Evolutionary conservation across 2,888 invertebrate genomes (phyloP).

Genomic region (Lymantria dispar): DNA sequence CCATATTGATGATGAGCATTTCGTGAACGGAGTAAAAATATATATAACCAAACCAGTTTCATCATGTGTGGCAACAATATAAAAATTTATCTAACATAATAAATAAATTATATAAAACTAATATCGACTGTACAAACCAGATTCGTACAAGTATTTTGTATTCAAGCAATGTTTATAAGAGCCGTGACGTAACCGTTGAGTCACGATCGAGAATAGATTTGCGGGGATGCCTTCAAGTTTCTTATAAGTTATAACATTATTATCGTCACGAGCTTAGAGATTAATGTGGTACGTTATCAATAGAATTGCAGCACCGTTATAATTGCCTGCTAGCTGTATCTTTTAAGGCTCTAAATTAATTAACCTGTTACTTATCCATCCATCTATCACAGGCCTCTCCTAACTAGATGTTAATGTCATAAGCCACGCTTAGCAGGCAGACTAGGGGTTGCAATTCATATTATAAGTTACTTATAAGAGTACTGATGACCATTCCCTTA

Average conservation of each 20-base stretch:
- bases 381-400: no score
- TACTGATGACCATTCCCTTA: no score
- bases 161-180: constrained; percentile 30
- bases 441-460: no score
- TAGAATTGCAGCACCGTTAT: constrained; percentile 5
- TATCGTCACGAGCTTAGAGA: constrained; percentile 20
- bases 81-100: background rate
- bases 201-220: constrained; percentile 47
- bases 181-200: constrained; percentile 48
- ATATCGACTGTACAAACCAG: constrained; percentile 1
- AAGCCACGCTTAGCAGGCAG: no score
- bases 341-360: no score
- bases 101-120: background rate
- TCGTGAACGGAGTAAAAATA: no score
- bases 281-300: constrained; percentile 6
- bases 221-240: constrained; percentile 33
- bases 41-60: background rate
- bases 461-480: no score
- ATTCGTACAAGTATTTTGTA: constrained; percentile 16
- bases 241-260: constrained; percentile 18
- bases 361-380: no score
- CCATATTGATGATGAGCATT: no score
- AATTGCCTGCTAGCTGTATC: background rate
- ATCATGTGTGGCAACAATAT: constrained; percentile 2
- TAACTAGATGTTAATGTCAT: no score